Conservation (phyloP, 2,888 invertebrate genomes). For the Masnerella sp. region DNA sequence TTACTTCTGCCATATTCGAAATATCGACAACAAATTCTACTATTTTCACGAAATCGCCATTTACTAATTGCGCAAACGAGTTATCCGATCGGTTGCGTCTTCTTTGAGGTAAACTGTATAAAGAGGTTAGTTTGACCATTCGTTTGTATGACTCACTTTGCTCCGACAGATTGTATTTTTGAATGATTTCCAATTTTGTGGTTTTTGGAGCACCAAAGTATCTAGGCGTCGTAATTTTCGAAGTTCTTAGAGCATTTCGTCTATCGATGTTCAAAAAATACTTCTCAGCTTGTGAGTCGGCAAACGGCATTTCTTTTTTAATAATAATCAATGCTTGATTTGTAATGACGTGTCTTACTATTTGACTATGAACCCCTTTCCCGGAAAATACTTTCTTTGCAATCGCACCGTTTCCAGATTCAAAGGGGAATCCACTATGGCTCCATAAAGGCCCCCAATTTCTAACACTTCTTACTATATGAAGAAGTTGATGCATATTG, state of each 20-base stretch:
- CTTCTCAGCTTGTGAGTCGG: slow-evolving; percentile 8
- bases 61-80: slow-evolving; percentile 12
- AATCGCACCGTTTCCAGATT: slow-evolving; percentile 30
- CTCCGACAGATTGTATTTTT: slow-evolving; percentile 21
- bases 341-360: slow-evolving; percentile 10
- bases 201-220: slow-evolving; percentile 25
- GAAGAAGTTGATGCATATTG: slow-evolving; percentile 52
- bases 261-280: slow-evolving; percentile 12
- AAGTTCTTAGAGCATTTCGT: slow-evolving; percentile 10
- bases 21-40: slow-evolving; percentile 20
- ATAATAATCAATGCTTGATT: slow-evolving; percentile 12
- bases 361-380: slow-evolving; percentile 41
- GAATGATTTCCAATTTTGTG: not conserved
- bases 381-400: slow-evolving; percentile 32
- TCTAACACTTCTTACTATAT: slow-evolving; percentile 40
- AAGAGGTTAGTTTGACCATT: slow-evolving; percentile 23
- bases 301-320: slow-evolving; percentile 2
- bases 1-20: slow-evolving; percentile 1
- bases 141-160: slow-evolving; percentile 11
- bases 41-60: slow-evolving; percentile 17
- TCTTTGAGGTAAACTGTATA: slow-evolving; percentile 4
- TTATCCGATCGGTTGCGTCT: slow-evolving; percentile 4
- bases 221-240: slow-evolving; percentile 3
- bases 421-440: slow-evolving; percentile 52
- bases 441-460: too few species aligned